Percentiles rank a stretch among this genome's conserved stretches.
Evolutionary conservation across 2,888 invertebrate species (phyloP).

Genomic region (Bellardia bayeri): DNA sequence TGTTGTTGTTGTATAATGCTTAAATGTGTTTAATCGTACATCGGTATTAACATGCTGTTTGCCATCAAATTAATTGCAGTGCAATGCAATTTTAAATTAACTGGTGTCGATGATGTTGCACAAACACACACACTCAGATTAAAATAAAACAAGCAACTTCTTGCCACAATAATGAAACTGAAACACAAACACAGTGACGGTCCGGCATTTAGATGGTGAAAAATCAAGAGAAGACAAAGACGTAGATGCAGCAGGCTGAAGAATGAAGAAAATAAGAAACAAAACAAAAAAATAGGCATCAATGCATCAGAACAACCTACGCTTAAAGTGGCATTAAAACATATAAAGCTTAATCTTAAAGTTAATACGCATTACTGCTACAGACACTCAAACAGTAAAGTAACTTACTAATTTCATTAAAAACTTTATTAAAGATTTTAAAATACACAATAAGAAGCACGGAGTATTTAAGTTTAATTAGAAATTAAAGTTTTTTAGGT

Average conservation of each 20-base stretch:
- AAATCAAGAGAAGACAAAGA: conserved; percentile 8
- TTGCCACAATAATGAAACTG: conserved; percentile 43
- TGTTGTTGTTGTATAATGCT: conserved; percentile 55
- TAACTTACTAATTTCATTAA: not conserved
- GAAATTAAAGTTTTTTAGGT: too few species aligned
- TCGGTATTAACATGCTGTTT: conserved; percentile 73
- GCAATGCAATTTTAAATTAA: conserved; percentile 72
- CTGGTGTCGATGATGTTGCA: conserved; percentile 71
- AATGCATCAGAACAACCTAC: conserved; percentile 68
- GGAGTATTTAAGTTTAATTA: too few species aligned
- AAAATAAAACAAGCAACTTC: conserved; percentile 16
- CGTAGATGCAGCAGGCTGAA: conserved; percentile 10
- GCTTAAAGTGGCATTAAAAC: conserved; percentile 63
- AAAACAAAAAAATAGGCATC: conserved; percentile 54
- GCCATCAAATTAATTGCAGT: conserved; percentile 73
- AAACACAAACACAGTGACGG: conserved; percentile 55
- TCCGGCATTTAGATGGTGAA: not conserved
- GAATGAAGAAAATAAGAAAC: not conserved
- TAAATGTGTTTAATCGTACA: conserved; percentile 73
- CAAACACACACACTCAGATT: conserved; percentile 31
- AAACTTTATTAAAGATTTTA: not conserved
- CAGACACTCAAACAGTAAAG: conserved; percentile 20
- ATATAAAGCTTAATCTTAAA: conserved; percentile 67
- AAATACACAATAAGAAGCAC: too few species aligned
- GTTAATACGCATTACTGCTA: conserved; percentile 66